Conservation (phyloP, 92 coral and sea anemone species). For the Paramuricea clavata region DNA sequence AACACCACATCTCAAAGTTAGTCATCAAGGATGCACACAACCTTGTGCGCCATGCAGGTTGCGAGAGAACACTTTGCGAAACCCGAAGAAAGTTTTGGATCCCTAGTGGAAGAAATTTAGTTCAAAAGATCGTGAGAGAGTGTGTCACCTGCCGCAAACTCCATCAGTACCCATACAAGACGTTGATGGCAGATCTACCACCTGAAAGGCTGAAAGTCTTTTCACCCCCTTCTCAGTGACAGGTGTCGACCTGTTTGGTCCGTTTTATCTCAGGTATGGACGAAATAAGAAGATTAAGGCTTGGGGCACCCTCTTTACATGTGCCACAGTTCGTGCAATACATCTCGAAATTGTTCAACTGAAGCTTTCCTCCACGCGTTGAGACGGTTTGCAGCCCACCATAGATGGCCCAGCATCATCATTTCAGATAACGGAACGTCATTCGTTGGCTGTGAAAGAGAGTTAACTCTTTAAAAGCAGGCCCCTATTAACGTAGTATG, state of each 20-base stretch:
- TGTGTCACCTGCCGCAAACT: constrained; percentile 49
- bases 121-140: constrained; percentile 22
- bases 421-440: constrained; percentile 48
- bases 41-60: constrained; percentile 36
- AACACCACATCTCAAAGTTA: constrained; percentile 45
- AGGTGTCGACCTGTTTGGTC: constrained; percentile 62
- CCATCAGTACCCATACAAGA: constrained; percentile 46
- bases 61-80: constrained; percentile 57
- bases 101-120: constrained; percentile 32
- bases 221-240: constrained; percentile 61
- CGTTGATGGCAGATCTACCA: constrained; percentile 61
- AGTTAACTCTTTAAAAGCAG: too few relatives aligned
- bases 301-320: constrained; percentile 40
- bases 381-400: constrained; percentile 46
- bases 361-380: constrained; percentile 46
- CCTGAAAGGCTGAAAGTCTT: constrained; percentile 45
- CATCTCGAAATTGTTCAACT: constrained; percentile 55
- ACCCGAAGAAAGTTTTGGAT: constrained; percentile 58
- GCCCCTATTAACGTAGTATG: too few relatives aligned
- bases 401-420: constrained; percentile 44
- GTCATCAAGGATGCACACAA: constrained; percentile 40
- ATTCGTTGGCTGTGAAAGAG: constrained; percentile 56
- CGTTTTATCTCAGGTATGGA: constrained; percentile 39
- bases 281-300: constrained; percentile 18
- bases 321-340: constrained; percentile 58